Base-by-base conservation (phyloP, 1,140 invertebrate genomes). In the Drosophila oshimai region DNA sequence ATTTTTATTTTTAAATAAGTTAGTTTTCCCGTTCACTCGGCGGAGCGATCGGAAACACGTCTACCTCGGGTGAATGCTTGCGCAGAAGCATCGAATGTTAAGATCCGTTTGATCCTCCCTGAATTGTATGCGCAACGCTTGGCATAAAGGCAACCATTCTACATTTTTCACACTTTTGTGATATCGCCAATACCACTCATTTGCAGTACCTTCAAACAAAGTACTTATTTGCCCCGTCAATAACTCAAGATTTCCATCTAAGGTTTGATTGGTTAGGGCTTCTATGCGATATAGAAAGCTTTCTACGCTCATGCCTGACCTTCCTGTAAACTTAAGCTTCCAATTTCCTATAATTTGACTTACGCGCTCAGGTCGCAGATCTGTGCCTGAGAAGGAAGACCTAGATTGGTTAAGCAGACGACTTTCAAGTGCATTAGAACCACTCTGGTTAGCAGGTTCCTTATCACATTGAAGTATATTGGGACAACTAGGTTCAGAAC, bases 181-280 rank as follows among this genome's bases (percentile, higher is more conserved):
- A 18, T 61, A 61, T 3, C 36, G 36, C 37, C 57, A 61, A 17
- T 31, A 51, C 37, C 37, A 61, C 5, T 61, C 57, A 7, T 37
- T 42, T 22, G 46, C 57, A 20, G 28, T 51, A 18, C 36, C 46
- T 20, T 61, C 46, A 17, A 61, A 44, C 4, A 61, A 0, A 10
- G 41, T 42, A 13, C 28, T 51, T 2, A 39, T 49, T 12, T 51
- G 24, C 0, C 45, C 5, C 6, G 45, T n/a, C 6, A 60, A 17
- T 10, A 50, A 7, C 4, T 33, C 26, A 13, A 61, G 42, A 20
- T 51, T 61, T 2, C 28, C 28, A 20, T 44, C 39, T 33, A 53
- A 36, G 2, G 58, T 53, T n/a, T 62, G 15, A 4, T 15, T 17
- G 1, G 47, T 61, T 2, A 53, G 47, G 7, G 29, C 49, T 28